Conservation (phyloP, 2,797 vertebrate species). For the Cossypha dichroa region DNA sequence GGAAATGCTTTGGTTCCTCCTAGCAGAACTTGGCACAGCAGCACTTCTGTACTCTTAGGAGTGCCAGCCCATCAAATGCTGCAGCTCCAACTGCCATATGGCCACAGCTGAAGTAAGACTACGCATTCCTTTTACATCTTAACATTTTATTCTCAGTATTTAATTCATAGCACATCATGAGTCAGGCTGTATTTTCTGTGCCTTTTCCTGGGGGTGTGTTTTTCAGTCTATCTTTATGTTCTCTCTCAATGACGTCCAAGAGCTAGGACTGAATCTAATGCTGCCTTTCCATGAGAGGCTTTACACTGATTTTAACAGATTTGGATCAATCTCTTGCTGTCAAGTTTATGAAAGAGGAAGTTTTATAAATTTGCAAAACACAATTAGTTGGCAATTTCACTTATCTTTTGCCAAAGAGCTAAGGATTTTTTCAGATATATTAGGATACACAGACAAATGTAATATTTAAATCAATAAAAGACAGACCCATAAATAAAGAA, state of each 20-base stretch:
- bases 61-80: not conserved
- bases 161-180: not conserved
- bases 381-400: not conserved
- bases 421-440: not conserved
- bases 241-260: not conserved
- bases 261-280: accelerated
- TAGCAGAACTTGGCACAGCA: not conserved
- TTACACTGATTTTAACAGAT: not conserved
- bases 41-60: not conserved
- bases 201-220: not conserved
- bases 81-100: conserved; percentile 28
- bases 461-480: not conserved
- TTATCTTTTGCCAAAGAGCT: not conserved
- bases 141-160: not conserved
- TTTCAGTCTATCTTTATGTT: not conserved
- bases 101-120: not conserved
- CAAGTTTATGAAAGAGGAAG: not conserved
- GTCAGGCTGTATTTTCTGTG: not conserved
- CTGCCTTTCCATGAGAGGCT: not conserved
- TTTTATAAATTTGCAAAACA: not conserved
- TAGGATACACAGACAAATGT: not conserved
- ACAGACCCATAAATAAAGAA: not conserved
- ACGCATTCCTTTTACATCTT: not conserved
- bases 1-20: not conserved
- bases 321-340: not conserved